Conservation (phyloP, 1,140 invertebrate genomes). For the Dryas iulia region DNA sequence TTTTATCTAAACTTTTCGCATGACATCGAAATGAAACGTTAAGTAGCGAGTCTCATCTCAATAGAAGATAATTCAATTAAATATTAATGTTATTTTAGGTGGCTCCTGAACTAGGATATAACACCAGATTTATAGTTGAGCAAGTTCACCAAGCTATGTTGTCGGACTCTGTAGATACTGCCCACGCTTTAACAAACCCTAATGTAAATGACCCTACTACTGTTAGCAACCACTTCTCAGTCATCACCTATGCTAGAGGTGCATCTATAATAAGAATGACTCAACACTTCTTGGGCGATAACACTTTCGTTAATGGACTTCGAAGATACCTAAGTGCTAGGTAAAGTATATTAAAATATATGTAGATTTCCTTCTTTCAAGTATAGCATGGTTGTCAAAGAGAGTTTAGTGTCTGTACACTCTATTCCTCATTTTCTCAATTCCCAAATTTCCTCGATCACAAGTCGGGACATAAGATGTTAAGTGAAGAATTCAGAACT, state of each 20-base stretch:
- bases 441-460: too few species aligned
- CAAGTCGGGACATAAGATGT: too few species aligned
- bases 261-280: conserved; percentile 89
- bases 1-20: too few species aligned
- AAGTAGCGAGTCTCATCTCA: too few species aligned
- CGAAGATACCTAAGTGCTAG: conserved; percentile 80
- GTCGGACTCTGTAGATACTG: conserved; percentile 83
- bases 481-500: too few species aligned
- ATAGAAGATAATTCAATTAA: too few species aligned
- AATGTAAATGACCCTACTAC: conserved; percentile 71
- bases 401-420: too few species aligned
- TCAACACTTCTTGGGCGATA: conserved; percentile 83
- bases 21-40: too few species aligned
- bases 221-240: conserved; percentile 80
- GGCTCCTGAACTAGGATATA: conserved; percentile 63
- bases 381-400: too few species aligned
- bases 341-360: conserved; percentile 55
- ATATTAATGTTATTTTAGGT: conserved; percentile 47
- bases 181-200: conserved; percentile 82
- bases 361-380: background rate
- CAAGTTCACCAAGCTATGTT: conserved; percentile 84
- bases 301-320: conserved; percentile 83
- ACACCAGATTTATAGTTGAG: conserved; percentile 82
- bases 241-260: conserved; percentile 84
- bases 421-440: too few species aligned